Evolutionary conservation across 2,888 invertebrate species (phyloP).

Genomic region (Rhaphigaster nebulosa): DNA sequence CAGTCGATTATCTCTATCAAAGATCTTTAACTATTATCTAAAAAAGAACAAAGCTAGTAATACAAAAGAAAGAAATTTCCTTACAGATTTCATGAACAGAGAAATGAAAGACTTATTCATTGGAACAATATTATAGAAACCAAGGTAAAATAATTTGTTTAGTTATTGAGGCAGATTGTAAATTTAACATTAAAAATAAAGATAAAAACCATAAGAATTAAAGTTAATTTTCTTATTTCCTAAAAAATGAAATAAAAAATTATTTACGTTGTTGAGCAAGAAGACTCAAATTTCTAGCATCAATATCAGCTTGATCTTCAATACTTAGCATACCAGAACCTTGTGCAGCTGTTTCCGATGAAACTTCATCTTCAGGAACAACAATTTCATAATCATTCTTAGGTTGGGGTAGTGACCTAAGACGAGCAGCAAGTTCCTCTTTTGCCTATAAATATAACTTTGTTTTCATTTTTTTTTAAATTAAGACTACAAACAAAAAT

Average conservation of each 20-base stretch:
- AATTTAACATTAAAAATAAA: no score
- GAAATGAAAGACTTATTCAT: no score
- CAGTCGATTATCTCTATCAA: no score
- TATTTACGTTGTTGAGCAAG: conserved; percentile 70
- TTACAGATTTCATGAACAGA: no score
- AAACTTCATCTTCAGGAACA: conserved; percentile 86
- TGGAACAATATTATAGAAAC: no score
- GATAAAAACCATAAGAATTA: background rate
- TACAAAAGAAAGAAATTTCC: no score
- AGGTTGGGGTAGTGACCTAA: conserved; percentile 88
- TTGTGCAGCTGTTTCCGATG: conserved; percentile 69
- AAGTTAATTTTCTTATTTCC: background rate
- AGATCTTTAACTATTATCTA: no score
- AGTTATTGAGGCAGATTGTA: no score
- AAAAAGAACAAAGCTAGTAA: no score
- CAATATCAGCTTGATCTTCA: conserved; percentile 91
- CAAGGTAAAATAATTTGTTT: no score
- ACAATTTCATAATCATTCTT: conserved; percentile 99
- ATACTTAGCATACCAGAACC: conserved; percentile 68
- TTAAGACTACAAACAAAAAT: no score
- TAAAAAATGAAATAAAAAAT: background rate
- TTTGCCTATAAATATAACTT: conserved; percentile 68
- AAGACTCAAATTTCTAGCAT: conserved; percentile 79
- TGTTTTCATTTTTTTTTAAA: background rate
- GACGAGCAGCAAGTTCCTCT: conserved; percentile 81